Evolutionary conservation across 2,113 vertebrate genomes (phyloP).

Genomic region (Eptesicus fuscus): DNA sequence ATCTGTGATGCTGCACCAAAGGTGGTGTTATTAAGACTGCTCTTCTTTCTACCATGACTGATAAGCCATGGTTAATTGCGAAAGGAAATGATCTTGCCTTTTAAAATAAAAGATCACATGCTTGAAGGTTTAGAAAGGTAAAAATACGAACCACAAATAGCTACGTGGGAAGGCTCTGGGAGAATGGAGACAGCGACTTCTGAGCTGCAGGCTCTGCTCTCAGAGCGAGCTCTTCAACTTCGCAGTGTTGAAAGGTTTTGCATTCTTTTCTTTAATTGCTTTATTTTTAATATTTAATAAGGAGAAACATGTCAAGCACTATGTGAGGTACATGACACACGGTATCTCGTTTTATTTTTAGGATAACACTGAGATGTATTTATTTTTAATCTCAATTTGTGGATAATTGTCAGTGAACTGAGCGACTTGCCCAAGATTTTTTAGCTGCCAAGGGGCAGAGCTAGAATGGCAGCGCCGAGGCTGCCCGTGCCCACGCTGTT

Average conservation of each 20-base stretch:
- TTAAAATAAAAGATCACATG: background rate
- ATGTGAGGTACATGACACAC: background rate
- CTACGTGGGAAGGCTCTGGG: background rate
- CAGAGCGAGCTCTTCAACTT: background rate
- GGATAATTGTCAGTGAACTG: background rate
- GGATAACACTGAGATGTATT: background rate
- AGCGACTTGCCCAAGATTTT: background rate
- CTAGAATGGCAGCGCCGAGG: background rate
- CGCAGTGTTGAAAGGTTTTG: background rate
- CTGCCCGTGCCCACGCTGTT: fast-evolving
- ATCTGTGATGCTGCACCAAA: background rate
- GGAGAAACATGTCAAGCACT: background rate
- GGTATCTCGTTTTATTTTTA: background rate
- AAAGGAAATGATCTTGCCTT: background rate
- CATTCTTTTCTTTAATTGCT: background rate
- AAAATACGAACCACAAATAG: background rate
- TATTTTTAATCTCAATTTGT: background rate
- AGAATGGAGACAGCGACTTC: background rate
- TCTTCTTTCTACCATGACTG: background rate
- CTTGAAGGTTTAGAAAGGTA: background rate
- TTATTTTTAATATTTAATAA: background rate
- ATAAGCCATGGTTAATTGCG: background rate
- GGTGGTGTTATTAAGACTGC: background rate
- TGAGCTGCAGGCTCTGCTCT: background rate
- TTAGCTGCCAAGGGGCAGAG: background rate